phyloP scores from a whole-genome alignment of 2,888 invertebrate genomes.

The Diaperis boleti region DNA sequence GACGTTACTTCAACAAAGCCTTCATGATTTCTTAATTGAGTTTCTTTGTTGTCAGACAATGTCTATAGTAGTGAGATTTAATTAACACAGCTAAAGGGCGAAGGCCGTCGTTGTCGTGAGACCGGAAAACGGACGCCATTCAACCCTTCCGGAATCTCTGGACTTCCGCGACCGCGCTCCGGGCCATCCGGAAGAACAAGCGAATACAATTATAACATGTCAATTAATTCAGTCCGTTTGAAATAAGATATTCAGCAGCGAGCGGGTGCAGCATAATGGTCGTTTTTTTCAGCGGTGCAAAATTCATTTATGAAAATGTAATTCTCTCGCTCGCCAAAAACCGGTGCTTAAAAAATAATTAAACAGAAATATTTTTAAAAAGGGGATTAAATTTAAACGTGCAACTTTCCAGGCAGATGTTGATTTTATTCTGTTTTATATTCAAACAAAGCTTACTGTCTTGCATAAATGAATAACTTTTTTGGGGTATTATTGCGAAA shows the following conservation, averaged over 20 bases:
- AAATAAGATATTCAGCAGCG: constrained; percentile 12
- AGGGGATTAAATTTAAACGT: constrained; percentile 32
- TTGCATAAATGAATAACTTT: constrained; percentile 38
- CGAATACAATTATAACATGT: constrained; percentile 37
- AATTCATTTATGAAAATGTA: constrained; percentile 32
- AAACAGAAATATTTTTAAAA: constrained; percentile 33
- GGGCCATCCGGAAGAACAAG: constrained; percentile 37
- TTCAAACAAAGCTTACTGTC: constrained; percentile 37
- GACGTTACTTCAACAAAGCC: constrained; percentile 31
- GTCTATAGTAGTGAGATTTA: constrained; percentile 44
- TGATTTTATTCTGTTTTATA: constrained; percentile 35
- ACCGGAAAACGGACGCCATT: constrained; percentile 34
- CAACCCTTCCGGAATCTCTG: constrained; percentile 37
- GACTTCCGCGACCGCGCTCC: constrained; percentile 36
- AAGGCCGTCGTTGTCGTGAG: constrained; percentile 33
- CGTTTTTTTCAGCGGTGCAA: constrained; percentile 10
- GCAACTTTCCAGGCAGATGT: constrained; percentile 32
- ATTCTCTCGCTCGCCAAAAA: constrained; percentile 14
- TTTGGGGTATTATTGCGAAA: constrained; percentile 23
- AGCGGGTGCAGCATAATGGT: constrained; percentile 5
- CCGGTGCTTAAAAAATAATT: constrained; percentile 36
- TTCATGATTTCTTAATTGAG: constrained; percentile 49
- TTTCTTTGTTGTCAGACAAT: constrained; percentile 48
- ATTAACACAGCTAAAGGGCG: constrained; percentile 44
- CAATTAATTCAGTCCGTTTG: constrained; percentile 33